These are phyloP conservation scores for Pantala flavescens DNA, from an alignment of 1,140 invertebrate genomes.

Conservation along the genomic window DNA sequence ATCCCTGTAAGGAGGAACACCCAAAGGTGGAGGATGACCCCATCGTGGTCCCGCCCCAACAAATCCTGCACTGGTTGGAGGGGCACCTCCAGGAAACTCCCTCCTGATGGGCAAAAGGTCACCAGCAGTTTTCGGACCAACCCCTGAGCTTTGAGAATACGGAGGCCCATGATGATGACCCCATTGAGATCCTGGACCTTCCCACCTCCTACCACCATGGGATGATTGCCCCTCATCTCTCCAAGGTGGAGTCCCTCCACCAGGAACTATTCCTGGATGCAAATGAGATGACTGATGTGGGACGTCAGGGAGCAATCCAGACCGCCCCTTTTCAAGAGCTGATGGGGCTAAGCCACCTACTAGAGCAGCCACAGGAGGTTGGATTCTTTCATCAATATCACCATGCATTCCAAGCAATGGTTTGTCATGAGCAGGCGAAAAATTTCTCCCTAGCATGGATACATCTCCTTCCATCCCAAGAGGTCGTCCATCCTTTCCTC, in stretches of 20 bases:
- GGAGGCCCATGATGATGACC: not conserved
- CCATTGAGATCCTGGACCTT: not conserved
- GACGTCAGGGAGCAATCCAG: not conserved
- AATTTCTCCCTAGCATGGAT: slow-evolving; percentile 26
- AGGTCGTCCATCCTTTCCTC: not conserved
- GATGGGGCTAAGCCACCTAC: not conserved
- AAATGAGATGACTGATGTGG: slow-evolving; percentile 13
- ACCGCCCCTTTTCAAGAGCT: not conserved
- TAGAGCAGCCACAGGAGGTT: not conserved
- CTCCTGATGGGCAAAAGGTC: slow-evolving; percentile 13
- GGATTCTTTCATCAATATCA: slow-evolving; percentile 40
- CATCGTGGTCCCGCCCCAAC: not conserved
- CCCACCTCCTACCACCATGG: not conserved
- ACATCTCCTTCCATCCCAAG: slow-evolving; percentile 24
- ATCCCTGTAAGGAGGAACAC: not conserved
- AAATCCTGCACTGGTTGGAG: not conserved
- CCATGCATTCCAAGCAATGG: slow-evolving; percentile 27
- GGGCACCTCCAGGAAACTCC: not conserved
- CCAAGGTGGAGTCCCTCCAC: not conserved
- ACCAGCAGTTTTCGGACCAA: not conserved
- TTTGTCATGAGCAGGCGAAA: not conserved
- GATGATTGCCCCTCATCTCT: not conserved
- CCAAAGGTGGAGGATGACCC: not conserved
- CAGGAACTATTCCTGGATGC: not conserved
- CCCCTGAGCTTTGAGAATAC: not conserved